Conservation (phyloP, 2,888 invertebrate species). For the Microctonus hyperodae region DNA sequence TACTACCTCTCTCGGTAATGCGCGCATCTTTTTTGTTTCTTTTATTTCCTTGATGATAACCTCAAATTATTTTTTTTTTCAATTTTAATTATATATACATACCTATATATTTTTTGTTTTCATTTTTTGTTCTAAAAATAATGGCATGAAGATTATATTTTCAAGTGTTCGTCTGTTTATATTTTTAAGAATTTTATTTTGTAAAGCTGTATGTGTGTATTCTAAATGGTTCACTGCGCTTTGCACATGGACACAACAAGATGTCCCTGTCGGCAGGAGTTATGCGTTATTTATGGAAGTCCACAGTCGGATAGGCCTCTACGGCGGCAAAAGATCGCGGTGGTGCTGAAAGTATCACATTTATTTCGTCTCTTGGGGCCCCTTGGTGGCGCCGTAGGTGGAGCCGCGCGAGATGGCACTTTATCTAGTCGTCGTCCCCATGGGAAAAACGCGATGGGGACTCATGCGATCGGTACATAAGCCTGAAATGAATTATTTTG, state of each 20-base stretch:
- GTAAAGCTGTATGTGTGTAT: neutral
- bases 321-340: slow-evolving; percentile 38
- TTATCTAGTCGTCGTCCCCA: slow-evolving; percentile 45
- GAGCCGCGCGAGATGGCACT: slow-evolving; percentile 47
- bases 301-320: slow-evolving; percentile 34
- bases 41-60: neutral
- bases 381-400: slow-evolving; percentile 37
- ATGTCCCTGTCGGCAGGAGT: slow-evolving; percentile 39
- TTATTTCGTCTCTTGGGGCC: slow-evolving; percentile 41
- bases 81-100: too few species aligned
- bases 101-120: neutral
- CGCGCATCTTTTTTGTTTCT: neutral
- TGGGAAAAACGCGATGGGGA: slow-evolving; percentile 39
- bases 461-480: slow-evolving; percentile 23
- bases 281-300: slow-evolving; percentile 52
- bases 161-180: neutral
- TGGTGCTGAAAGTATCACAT: slow-evolving; percentile 56
- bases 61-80: slow-evolving; percentile 1
- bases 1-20: slow-evolving; percentile 23
- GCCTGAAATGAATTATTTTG: slow-evolving; percentile 29
- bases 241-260: slow-evolving; percentile 24
- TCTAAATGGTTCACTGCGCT: neutral
- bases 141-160: slow-evolving; percentile 16
- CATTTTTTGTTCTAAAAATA: slow-evolving; percentile 12
- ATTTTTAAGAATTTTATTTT: neutral